Base-by-base conservation (phyloP, 1,140 invertebrate species). In the Bathynomus jamesi region DNA sequence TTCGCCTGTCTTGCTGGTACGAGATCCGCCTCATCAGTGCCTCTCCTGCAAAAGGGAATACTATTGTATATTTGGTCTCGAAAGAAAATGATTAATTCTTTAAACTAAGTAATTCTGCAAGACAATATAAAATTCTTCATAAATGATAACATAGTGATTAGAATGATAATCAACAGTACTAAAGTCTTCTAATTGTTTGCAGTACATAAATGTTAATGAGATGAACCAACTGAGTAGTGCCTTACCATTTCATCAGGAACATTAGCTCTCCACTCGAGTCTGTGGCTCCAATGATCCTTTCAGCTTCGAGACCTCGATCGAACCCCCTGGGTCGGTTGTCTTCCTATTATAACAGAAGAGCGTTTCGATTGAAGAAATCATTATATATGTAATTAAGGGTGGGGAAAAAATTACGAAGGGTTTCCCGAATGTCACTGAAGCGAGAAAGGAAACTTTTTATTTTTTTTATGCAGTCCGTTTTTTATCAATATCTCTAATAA, bases 161-260 rank as follows among this genome's bases (percentile, higher is more conserved):
- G 13, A 5, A 53, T 53, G 21, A 53, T 53, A 53, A 53, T 53
- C 21, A 53, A 53, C 21, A 53, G 21, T 53, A 53, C 40, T 1
- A n/a, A n/a, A n/a, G n/a, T n/a, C n/a, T n/a, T n/a, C n/a, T n/a
- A n/a, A n/a, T n/a, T n/a, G n/a, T n/a, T n/a, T n/a, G n/a, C n/a
- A n/a, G n/a, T n/a, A n/a, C n/a, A n/a, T n/a, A n/a, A n/a, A n/a
- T n/a, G n/a, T n/a, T n/a, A n/a, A n/a, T n/a, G n/a, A n/a, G n/a
- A n/a, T n/a, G n/a, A n/a, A n/a, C n/a, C n/a, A n/a, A n/a, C n/a
- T n/a, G n/a, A 30, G 4, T 24, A 25, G 24, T n/a, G 25, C 24
- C 79, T 81, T 79, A 88, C 95, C 95, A 98, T 82, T 98, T 98
- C 90, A 98, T 96, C 0, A 98, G 84, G 81, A 98, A 97, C 93